phyloP scores from a whole-genome alignment of 2,113 vertebrate species.

The Jaculus jaculus region DNA sequence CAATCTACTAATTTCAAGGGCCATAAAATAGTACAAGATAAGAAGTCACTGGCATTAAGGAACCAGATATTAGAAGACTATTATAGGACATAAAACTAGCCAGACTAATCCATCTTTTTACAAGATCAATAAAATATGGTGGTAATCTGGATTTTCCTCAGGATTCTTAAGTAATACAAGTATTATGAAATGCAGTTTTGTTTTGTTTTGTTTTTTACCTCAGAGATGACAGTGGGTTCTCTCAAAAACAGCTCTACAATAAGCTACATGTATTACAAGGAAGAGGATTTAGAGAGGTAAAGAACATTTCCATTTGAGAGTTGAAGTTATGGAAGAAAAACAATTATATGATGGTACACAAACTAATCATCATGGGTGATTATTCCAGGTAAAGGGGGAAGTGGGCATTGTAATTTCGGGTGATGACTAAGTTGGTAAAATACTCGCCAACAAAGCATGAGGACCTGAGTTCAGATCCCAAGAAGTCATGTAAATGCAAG shows the following conservation, averaged over 20 bases:
- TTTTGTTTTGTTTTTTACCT: too few species aligned
- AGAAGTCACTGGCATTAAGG: neutral
- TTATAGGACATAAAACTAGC: too few species aligned
- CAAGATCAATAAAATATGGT: too few species aligned
- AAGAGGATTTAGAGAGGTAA: constrained; percentile 24
- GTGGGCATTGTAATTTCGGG: too few species aligned
- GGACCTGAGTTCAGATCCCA: too few species aligned
- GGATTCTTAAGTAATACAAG: too few species aligned
- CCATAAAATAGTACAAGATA: neutral
- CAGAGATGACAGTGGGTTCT: neutral
- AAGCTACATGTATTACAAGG: neutral
- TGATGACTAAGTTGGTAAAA: too few species aligned
- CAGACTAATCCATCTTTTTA: neutral
- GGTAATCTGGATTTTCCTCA: too few species aligned
- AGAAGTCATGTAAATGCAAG: too few species aligned
- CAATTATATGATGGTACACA: neutral
- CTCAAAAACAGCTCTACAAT: neutral
- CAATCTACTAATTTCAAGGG: constrained; percentile 35
- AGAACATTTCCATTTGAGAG: neutral
- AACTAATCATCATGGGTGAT: neutral
- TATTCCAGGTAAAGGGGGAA: neutral
- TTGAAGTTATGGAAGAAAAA: constrained; percentile 13
- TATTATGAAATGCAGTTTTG: too few species aligned
- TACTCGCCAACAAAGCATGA: too few species aligned
- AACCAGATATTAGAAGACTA: too few species aligned